Conservation (phyloP, 2,888 invertebrate species). For the Gastrophysa polygoni region DNA sequence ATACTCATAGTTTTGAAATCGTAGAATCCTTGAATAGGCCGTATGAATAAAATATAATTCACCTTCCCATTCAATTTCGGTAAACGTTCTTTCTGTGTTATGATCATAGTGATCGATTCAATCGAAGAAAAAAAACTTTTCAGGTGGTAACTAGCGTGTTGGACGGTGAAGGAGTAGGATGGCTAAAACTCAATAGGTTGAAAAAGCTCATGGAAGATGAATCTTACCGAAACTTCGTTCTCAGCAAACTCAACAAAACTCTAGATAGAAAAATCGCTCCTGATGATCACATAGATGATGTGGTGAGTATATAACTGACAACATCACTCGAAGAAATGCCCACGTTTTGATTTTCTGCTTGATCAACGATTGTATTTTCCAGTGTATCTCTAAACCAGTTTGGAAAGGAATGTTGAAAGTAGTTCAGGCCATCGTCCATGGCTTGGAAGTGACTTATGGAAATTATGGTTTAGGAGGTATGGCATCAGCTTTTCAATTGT, state of each 20-base stretch:
- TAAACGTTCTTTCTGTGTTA: too few species aligned
- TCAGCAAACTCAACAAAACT: conserved; percentile 93
- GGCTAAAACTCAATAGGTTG: conserved; percentile 91
- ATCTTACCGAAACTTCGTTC: conserved; percentile 93
- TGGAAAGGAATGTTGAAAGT: conserved; percentile 98
- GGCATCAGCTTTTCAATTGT: conserved; percentile 95
- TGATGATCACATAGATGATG: conserved; percentile 97
- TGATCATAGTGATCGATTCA: too few species aligned
- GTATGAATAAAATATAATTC: neutral
- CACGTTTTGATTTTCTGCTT: too few species aligned
- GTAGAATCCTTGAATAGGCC: too few species aligned
- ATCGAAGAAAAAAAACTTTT: conserved; percentile 25
- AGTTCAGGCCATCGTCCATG: conserved; percentile 85
- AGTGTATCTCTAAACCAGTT: conserved; percentile 87
- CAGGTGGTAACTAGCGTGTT: conserved; percentile 81
- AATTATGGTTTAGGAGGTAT: conserved; percentile 96
- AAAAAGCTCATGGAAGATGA: conserved; percentile 99
- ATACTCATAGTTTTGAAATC: too few species aligned
- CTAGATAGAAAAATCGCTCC: conserved; percentile 91
- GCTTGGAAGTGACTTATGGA: conserved; percentile 88
- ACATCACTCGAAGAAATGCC: too few species aligned
- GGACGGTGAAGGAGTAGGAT: conserved; percentile 94
- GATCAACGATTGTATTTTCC: conserved; percentile 48
- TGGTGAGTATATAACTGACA: conserved; percentile 75
- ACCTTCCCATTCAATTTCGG: too few species aligned